Evolutionary conservation across 2,113 vertebrate genomes (phyloP).

Genomic region (Hypomesus transpacificus): DNA sequence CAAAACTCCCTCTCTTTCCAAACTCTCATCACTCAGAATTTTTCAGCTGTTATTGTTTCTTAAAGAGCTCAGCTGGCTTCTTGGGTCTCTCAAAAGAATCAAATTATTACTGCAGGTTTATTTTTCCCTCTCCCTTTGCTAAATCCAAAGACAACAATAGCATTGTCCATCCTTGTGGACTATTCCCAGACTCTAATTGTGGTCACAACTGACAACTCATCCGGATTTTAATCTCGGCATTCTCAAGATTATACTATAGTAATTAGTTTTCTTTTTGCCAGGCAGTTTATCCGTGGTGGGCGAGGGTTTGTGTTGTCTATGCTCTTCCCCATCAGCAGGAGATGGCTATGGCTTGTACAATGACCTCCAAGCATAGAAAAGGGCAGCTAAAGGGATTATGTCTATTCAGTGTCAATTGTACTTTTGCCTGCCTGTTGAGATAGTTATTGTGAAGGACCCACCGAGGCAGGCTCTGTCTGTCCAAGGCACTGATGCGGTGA

Average conservation of each 20-base stretch:
- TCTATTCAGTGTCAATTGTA: conserved; percentile 23
- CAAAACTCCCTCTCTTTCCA: conserved; percentile 75
- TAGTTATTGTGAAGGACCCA: background rate
- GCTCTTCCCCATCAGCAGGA: conserved; percentile 34
- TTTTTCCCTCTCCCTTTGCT: conserved; percentile 41
- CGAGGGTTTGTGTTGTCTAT: conserved; percentile 20
- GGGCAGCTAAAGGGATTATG: conserved; percentile 29
- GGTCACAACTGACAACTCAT: conserved; percentile 67
- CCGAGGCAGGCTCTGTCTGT: background rate
- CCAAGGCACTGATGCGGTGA: conserved; percentile 3
- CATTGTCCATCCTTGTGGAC: conserved; percentile 67
- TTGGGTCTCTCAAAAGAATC: conserved; percentile 75
- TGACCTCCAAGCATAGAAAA: conserved; percentile 35
- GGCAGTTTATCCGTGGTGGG: background rate
- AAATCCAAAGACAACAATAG: conserved; percentile 63
- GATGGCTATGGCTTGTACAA: conserved; percentile 27
- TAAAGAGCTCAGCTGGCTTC: conserved; percentile 81
- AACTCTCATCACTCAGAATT: conserved; percentile 61
- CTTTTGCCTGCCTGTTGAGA: conserved; percentile 20
- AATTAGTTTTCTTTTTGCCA: conserved; percentile 21
- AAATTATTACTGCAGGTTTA: conserved; percentile 81
- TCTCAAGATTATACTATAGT: conserved; percentile 35
- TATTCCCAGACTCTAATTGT: conserved; percentile 70
- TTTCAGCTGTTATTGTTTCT: conserved; percentile 78
- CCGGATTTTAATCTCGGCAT: conserved; percentile 66